phyloP scores from a whole-genome alignment of 2,797 vertebrate genomes.

The Pseudochirops corinnae region DNA sequence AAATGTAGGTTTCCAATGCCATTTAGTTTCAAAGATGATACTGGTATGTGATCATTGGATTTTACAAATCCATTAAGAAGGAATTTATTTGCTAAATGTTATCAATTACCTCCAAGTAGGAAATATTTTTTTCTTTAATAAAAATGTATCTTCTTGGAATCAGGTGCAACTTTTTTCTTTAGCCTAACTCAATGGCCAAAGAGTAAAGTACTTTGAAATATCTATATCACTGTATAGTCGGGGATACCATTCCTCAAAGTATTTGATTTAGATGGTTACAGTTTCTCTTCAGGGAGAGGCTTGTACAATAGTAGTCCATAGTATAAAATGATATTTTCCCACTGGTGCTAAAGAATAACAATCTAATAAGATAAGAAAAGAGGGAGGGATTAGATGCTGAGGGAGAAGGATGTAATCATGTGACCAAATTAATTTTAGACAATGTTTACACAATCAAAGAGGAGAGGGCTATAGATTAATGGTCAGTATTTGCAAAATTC shows the following conservation, averaged over 20 bases:
- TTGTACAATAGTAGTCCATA: not conserved
- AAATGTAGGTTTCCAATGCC: conserved; percentile 42
- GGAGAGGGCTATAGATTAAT: conserved; percentile 45
- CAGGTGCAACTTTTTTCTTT: conserved; percentile 60
- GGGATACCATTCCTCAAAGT: conserved; percentile 63
- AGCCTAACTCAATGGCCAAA: conserved; percentile 53
- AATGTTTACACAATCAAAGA: conserved; percentile 33
- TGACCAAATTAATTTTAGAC: conserved; percentile 52
- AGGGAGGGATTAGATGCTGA: conserved; percentile 28
- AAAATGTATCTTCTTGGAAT: conserved; percentile 60
- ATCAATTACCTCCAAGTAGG: conserved; percentile 67
- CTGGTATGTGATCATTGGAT: conserved; percentile 59
- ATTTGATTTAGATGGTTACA: not conserved
- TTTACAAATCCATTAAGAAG: conserved; percentile 66
- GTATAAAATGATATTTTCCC: not conserved
- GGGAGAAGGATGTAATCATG: not conserved
- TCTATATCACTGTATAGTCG: conserved; percentile 44
- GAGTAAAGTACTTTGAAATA: conserved; percentile 59
- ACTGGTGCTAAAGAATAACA: not conserved
- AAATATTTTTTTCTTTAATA: conserved; percentile 55
- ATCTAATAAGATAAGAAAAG: conserved; percentile 45
- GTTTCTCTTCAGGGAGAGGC: not conserved
- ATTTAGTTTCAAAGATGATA: conserved; percentile 59
- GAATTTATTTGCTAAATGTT: conserved; percentile 76
- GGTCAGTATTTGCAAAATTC: conserved; percentile 47